Conservation (phyloP, 2,888 invertebrate species). For the Bimastos eiseni region DNA sequence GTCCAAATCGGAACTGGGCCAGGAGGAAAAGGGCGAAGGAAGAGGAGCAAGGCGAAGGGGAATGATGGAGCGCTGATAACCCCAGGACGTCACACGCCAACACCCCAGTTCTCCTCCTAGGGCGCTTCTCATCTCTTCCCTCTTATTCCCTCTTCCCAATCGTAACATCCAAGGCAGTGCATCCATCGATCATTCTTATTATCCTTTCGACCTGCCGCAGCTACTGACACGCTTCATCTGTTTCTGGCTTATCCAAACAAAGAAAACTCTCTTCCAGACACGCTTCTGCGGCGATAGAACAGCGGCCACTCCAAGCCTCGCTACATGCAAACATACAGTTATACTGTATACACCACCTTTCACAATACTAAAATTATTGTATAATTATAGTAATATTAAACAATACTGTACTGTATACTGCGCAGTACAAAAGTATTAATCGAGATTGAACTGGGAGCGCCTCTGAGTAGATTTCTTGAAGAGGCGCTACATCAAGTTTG, state of each 20-base stretch:
- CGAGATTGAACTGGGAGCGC: too few species aligned
- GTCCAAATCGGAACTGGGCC: background rate
- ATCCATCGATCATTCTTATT: conserved; percentile 4
- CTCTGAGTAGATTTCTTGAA: too few species aligned
- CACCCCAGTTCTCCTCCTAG: background rate
- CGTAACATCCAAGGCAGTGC: background rate
- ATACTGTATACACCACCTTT: background rate
- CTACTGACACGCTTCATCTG: conserved; percentile 5
- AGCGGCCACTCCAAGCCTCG: too few species aligned
- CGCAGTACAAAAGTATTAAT: too few species aligned
- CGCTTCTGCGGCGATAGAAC: background rate
- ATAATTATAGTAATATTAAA: too few species aligned
- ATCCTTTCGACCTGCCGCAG: background rate
- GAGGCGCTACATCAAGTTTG: too few species aligned
- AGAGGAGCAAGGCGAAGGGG: background rate
- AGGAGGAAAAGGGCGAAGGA: background rate
- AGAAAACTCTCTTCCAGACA: background rate
- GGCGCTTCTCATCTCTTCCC: background rate
- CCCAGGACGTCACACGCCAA: background rate
- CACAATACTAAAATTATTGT: background rate
- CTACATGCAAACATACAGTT: background rate
- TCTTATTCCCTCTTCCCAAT: background rate
- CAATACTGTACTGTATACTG: background rate
- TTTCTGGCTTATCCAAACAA: background rate
- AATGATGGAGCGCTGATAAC: background rate